These are phyloP conservation scores for Acleris cristana DNA, from an alignment of 2,888 invertebrate genomes.

Conservation along the genomic window DNA sequence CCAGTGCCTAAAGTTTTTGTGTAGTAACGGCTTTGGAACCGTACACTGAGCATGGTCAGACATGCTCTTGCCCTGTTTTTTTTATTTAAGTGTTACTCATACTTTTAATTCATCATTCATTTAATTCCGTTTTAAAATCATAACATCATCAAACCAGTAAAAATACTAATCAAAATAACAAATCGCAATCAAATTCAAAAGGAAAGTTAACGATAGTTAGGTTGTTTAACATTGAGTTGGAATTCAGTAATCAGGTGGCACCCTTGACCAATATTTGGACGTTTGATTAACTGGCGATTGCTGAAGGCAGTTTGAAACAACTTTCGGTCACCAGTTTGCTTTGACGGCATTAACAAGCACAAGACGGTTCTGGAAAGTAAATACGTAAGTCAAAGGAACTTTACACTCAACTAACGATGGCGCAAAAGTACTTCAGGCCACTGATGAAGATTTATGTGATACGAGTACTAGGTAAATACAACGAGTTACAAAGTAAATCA, in stretches of 20 bases:
- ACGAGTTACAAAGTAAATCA: no score
- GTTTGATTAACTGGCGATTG: conserved; percentile 45
- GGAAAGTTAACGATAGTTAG: conserved; percentile 37
- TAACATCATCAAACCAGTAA: neutral
- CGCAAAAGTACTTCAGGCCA: no score
- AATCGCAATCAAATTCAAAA: conserved; percentile 17
- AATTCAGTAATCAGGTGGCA: conserved; percentile 32
- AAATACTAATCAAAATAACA: no score
- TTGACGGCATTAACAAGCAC: conserved; percentile 50
- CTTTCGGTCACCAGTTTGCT: conserved; percentile 52
- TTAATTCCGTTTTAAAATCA: neutral
- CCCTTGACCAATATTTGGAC: conserved; percentile 47
- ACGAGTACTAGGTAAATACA: no score
- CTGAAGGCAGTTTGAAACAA: conserved; percentile 49
- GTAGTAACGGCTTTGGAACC: no score
- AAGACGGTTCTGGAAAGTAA: conserved; percentile 5
- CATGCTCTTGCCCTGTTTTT: no score
- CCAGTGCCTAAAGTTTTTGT: no score
- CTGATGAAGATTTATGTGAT: no score
- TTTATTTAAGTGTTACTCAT: no score
- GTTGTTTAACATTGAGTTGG: conserved; percentile 32
- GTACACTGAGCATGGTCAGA: no score
- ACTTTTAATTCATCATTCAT: no score
- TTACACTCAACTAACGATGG: no score
- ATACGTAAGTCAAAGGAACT: neutral